Percentiles rank a stretch among this genome's conserved stretches.
Evolutionary conservation across 2,113 vertebrate species (phyloP).

Genomic region (Pristiophorus japonicus): DNA sequence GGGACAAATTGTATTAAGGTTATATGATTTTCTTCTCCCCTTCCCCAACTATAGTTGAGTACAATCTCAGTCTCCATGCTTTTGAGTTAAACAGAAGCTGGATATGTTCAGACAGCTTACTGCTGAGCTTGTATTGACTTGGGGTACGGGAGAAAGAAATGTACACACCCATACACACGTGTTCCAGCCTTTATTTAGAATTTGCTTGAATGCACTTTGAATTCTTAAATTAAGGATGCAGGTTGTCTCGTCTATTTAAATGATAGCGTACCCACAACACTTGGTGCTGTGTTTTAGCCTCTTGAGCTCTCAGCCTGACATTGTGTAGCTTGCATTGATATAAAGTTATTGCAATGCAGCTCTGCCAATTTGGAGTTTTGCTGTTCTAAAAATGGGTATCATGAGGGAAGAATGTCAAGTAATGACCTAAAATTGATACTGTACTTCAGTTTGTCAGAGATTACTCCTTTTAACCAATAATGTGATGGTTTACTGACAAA

Average conservation of each 20-base stretch:
- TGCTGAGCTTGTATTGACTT: not conserved
- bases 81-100: too few species aligned
- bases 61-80: too few species aligned
- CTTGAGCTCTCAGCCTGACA: not conserved
- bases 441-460: not conserved
- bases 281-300: not conserved
- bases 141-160: not conserved
- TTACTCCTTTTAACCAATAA: not conserved
- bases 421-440: not conserved
- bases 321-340: not conserved
- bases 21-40: too few species aligned
- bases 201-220: not conserved
- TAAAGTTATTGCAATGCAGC: not conserved
- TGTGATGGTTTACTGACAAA: not conserved
- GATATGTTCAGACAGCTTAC: not conserved
- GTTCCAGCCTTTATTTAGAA: not conserved
- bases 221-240: not conserved
- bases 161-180: not conserved
- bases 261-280: not conserved
- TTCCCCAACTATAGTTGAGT: not conserved
- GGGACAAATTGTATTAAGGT: not conserved
- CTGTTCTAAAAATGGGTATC: not conserved
- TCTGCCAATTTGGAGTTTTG: too few species aligned
- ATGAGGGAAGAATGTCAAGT: not conserved
- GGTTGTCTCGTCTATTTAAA: not conserved